Base-by-base conservation (phyloP, 2,888 invertebrate species). In the Drosophila tripunctata region DNA sequence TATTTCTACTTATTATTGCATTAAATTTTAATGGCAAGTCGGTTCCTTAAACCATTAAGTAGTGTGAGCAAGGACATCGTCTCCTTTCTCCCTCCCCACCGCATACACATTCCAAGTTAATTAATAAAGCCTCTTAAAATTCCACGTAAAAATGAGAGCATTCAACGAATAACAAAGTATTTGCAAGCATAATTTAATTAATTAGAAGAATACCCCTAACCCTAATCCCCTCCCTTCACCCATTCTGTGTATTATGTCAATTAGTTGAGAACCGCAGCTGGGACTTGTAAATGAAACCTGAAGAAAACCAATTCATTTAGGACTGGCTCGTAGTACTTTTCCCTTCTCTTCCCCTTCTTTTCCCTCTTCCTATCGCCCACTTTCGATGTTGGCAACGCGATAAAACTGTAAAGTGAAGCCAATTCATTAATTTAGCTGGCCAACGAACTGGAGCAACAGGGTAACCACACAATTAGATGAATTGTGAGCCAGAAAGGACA, bases 101-200 rank as follows among this genome's bases (percentile, higher is more conserved):
- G 7, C 3, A n/a, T 45, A 55, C 19, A 40, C 55, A 52, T 57
- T 70, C 41, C n/a, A 45, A 30, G 38, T 24, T 71, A 54, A 62
- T 63, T 61, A 73, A 78, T 43, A 77, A 68, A 74, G 21, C 50
- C 50, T 33, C 57, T 74, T 68, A 58, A 55, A 57, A 75, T 33
- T 56, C 43, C 55, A 57, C 30, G 41, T 52, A 41, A 40, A 64
- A 60, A 54, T 33, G 15, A 43, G 41, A 65, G 19, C 21, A 58
- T 33, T 22, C 24, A 10, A 45, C 40, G 6, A 19, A 33, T 15
- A 60, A 27, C 47, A 47, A 38, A 63, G 43, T 60, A 43, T 70
- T 69, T 66, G 57, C 50, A 60, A 65, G 31, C 64, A 64, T 73
- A 73, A 75, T 78, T 77, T 73, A 68, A 75, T 78, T 75, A 73